phyloP scores from a whole-genome alignment of 2,888 invertebrate species.

The Tromatobia lineatoria region DNA sequence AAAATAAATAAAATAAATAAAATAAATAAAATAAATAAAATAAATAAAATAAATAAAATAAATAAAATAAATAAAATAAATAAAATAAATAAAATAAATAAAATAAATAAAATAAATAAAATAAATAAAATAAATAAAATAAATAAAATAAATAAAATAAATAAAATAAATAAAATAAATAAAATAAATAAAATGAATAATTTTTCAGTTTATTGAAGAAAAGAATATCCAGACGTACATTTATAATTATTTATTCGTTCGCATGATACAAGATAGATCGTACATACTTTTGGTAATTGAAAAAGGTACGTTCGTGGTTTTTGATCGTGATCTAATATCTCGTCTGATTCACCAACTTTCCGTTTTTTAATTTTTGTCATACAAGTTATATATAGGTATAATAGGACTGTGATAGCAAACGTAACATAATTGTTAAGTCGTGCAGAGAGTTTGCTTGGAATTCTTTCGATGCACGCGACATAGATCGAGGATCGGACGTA shows the following conservation, averaged over 20 bases:
- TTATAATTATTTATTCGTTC: conserved; percentile 80
- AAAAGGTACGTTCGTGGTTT: conserved; percentile 73
- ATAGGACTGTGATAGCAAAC: conserved; percentile 75
- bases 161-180: neutral
- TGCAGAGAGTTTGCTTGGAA: conserved; percentile 74
- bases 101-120: neutral
- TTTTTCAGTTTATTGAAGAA: neutral
- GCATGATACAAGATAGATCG: conserved; percentile 80
- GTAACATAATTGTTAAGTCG: conserved; percentile 67
- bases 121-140: neutral
- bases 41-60: too few species aligned
- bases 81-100: too few species aligned
- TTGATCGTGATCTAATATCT: conserved; percentile 42
- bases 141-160: neutral
- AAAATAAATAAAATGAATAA: neutral
- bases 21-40: too few species aligned
- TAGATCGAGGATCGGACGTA: conserved; percentile 73
- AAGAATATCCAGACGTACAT: conserved; percentile 71
- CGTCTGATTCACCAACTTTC: conserved; percentile 29
- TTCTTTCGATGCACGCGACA: conserved; percentile 75
- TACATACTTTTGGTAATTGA: conserved; percentile 78
- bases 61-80: too few species aligned
- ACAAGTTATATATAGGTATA: conserved; percentile 41
- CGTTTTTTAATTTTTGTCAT: conserved; percentile 18
- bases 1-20: too few species aligned